Evolutionary conservation across 2,113 vertebrate species (phyloP).

Genomic region (Hemibagrus wyckioides): DNA sequence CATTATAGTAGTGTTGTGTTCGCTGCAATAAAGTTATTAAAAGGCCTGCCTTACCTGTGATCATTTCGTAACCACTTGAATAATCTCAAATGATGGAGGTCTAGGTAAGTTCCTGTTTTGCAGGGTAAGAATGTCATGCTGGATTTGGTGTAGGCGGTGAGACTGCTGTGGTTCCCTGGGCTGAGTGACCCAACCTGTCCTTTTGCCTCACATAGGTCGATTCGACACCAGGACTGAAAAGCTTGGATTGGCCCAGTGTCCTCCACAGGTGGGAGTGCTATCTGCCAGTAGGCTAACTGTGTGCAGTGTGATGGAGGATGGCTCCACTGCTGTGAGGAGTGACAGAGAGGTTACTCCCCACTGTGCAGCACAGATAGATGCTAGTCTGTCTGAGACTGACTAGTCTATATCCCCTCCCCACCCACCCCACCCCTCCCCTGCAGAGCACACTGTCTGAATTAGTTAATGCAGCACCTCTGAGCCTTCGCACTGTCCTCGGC

Average conservation of each 20-base stretch:
- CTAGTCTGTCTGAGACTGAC: constrained; percentile 64
- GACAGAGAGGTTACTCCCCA: constrained; percentile 51
- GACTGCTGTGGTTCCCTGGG: constrained; percentile 27
- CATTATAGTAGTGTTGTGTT: background rate
- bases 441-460: constrained; percentile 70
- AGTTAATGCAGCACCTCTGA: constrained; percentile 63
- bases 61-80: background rate
- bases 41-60: background rate
- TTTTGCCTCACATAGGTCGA: constrained; percentile 68
- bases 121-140: constrained; percentile 22
- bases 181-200: constrained; percentile 69
- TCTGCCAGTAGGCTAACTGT: background rate
- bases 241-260: constrained; percentile 72
- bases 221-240: constrained; percentile 65
- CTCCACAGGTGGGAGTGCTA: constrained; percentile 51
- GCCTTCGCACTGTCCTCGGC: constrained; percentile 56
- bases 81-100: constrained; percentile 6
- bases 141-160: constrained; percentile 34
- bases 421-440: constrained; percentile 52
- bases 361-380: constrained; percentile 70
- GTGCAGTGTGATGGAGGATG: background rate
- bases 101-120: background rate
- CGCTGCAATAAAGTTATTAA: background rate
- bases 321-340: constrained; percentile 7
- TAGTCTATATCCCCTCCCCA: background rate